Base-by-base conservation (phyloP, 30 jellyfish, hydroid and myxozoan genomes). In the Aurelia sp. region DNA sequence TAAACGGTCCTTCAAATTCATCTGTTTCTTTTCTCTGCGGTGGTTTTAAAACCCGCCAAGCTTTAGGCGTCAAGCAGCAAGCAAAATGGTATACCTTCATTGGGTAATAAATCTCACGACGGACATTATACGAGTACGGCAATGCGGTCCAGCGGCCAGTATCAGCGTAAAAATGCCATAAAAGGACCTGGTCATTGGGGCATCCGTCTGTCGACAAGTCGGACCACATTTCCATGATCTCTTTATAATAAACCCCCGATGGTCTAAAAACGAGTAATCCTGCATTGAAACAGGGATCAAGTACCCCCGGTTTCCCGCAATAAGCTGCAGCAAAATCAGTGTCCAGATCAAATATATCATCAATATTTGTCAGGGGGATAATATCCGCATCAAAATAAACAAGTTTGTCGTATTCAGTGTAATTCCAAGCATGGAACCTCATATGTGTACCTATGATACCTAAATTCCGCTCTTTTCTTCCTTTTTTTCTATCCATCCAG, bases 101-200 rank as follows among this genome's bases (percentile, higher is more conserved):
- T 27, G 99, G 99, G 65, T 95, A 98, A 67, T 95, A 95, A 22
- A 95, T 82, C 33, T 85, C 89, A 61, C 99, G 85, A 24, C 99
- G 91, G 18, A 95, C 97, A 69, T 95, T 95, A 60, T 95, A 95
- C 2, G 99, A 98, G 61, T 95, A 95, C 40, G 99, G 99, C 77
- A 95, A 72, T 4, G 97, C 93, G 8, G 80, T 79, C 99, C 99
- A 95, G 8, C 92, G 92, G 33, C 89, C 91, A 17, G 65, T 59
- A 70, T 95, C 99, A n/a, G 99, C 99, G 78, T 95, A 95, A 63
- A 69, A 95, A 76, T 95, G 99, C 99, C 99, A 95, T 21, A 95
- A 65, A 3, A 95, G 79, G 20, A 95, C 97, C 61, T 95, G 99
- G 57, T 95, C 99, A 68, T 95, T 95, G 3, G 99, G 99, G 61